These are phyloP conservation scores for Ceraclea dissimilis DNA, from an alignment of 2,888 invertebrate species.

Conservation along the genomic window DNA sequence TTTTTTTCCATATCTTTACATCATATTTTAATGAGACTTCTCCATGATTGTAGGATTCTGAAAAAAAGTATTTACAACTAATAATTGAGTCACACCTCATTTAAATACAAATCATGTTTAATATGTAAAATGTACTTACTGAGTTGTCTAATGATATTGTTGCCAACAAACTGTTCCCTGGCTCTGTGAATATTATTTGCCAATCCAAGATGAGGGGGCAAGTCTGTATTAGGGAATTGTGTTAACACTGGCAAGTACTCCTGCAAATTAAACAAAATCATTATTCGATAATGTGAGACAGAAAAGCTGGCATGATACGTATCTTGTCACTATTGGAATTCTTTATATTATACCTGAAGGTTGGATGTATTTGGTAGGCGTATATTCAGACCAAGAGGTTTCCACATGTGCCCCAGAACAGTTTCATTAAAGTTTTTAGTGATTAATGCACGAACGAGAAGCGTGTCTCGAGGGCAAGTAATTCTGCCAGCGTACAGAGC, in stretches of 20 bases:
- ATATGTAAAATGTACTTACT: conserved; percentile 32
- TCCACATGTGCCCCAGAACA: conserved; percentile 28
- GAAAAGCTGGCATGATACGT: background rate
- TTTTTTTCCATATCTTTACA: conserved; percentile 19
- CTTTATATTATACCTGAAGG: conserved; percentile 8
- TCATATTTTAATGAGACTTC: conserved; percentile 14
- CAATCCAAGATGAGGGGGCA: conserved; percentile 71
- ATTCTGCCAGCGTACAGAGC: conserved; percentile 39
- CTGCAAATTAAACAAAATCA: conserved; percentile 35
- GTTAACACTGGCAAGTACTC: conserved; percentile 60
- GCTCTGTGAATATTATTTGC: conserved; percentile 82
- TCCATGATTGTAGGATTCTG: conserved; percentile 17
- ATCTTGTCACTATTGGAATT: background rate
- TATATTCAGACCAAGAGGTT: conserved; percentile 26
- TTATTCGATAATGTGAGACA: background rate
- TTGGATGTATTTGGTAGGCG: conserved; percentile 46
- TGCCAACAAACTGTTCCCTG: conserved; percentile 65
- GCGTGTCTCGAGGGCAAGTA: conserved; percentile 32
- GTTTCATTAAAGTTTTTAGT: conserved; percentile 27
- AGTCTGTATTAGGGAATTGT: conserved; percentile 62
- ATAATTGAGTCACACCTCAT: background rate
- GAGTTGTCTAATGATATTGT: conserved; percentile 54
- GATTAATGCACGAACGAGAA: conserved; percentile 23
- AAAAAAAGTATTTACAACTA: conserved; percentile 7
- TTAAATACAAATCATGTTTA: background rate